Conservation (phyloP, 2,888 invertebrate species). For the Thecophora atra region DNA sequence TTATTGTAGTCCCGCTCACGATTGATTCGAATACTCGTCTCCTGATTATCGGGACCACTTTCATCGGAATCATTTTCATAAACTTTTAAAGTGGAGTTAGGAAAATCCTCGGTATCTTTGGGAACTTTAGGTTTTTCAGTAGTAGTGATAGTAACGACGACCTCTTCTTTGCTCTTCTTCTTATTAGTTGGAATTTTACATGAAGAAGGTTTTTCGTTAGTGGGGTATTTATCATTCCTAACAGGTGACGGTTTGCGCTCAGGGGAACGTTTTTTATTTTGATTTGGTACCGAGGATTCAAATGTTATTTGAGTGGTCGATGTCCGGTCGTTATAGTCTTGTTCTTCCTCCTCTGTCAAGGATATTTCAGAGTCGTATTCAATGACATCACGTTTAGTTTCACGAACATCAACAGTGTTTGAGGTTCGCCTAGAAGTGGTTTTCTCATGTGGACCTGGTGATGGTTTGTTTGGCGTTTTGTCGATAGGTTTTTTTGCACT, state of each 20-base stretch:
- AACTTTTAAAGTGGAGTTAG: neutral
- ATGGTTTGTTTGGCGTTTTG: neutral
- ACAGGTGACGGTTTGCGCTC: constrained; percentile 11
- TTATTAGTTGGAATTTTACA: neutral
- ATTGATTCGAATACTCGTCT: neutral
- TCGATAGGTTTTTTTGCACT: neutral
- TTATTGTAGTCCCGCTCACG: neutral
- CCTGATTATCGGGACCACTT: neutral
- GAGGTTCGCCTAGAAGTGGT: neutral
- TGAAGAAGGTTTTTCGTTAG: neutral
- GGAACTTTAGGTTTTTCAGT: neutral
- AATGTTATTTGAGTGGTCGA: neutral
- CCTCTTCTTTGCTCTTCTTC: neutral
- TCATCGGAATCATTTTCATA: constrained; percentile 8
- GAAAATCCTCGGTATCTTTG: neutral
- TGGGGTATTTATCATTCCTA: constrained; percentile 8
- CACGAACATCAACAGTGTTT: neutral
- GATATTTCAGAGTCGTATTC: neutral
- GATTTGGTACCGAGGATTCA: neutral
- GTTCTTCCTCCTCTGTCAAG: neutral
- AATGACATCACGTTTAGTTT: neutral
- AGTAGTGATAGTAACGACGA: neutral
- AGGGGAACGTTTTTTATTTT: neutral
- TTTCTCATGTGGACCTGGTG: neutral
- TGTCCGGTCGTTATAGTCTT: neutral